Percentiles rank a stretch among this genome's conserved stretches.
phyloP scores from a whole-genome alignment of 2,113 vertebrate species.

The Holacanthus passer region DNA sequence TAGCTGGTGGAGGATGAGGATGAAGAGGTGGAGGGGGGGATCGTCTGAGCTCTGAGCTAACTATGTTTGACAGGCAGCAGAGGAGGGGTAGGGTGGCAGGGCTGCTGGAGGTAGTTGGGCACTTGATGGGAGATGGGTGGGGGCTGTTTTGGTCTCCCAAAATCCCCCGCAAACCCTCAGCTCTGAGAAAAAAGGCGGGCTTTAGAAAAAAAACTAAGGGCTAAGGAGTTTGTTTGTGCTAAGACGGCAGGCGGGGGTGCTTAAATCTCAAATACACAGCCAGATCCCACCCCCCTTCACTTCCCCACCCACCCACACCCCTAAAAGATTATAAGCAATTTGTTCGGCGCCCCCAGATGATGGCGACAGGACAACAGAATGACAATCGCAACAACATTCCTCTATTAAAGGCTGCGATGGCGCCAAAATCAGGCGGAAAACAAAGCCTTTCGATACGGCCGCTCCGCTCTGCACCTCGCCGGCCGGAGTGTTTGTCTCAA shows the following conservation, averaged over 20 bases:
- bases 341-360: constrained; percentile 34
- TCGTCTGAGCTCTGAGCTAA: constrained; percentile 74
- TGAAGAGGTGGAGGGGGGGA: constrained; percentile 28
- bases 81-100: constrained; percentile 37
- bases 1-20: constrained; percentile 36
- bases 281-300: constrained; percentile 1
- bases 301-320: constrained; percentile 31
- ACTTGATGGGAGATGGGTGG: constrained; percentile 24
- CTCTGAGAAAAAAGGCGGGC: constrained; percentile 58
- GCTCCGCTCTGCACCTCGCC: background rate
- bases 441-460: constrained; percentile 21
- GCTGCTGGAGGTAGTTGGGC: constrained; percentile 31
- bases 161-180: constrained; percentile 6
- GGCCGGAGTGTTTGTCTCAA: constrained; percentile 3
- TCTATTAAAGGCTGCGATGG: constrained; percentile 23
- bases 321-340: constrained; percentile 58
- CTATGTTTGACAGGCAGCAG: constrained; percentile 82
- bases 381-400: background rate
- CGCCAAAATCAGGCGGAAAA: constrained; percentile 37
- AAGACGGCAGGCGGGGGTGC: constrained; percentile 47
- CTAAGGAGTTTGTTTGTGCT: constrained; percentile 68
- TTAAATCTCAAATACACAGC: constrained; percentile 50
- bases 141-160: constrained; percentile 32
- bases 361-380: constrained; percentile 22
- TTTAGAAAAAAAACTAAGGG: constrained; percentile 35